A percentile compares a stretch with the other conserved stretches of the same genome.
phyloP scores from a whole-genome alignment of 1,140 invertebrate species.

The Tetragonula clypearis region DNA sequence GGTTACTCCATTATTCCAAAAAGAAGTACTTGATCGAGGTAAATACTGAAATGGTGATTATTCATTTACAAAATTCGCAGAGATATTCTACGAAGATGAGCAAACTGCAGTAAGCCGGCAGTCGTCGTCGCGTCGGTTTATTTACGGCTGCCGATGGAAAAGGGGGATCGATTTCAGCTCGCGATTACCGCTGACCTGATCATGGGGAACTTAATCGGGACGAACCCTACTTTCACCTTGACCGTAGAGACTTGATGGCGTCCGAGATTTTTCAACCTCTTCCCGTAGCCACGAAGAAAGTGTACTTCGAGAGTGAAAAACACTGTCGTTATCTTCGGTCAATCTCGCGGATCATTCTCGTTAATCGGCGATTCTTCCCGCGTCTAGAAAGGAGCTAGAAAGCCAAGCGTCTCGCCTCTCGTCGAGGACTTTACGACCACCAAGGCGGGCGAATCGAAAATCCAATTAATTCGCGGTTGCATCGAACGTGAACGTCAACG shows the following conservation, averaged over 20 bases:
- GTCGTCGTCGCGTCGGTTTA: background rate
- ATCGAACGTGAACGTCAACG: background rate
- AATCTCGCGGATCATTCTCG: background rate
- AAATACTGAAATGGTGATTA: too few species aligned
- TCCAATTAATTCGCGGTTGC: background rate
- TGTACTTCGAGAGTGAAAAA: background rate
- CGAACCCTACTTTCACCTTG: conserved; percentile 55
- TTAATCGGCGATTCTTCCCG: background rate
- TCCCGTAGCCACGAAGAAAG: background rate
- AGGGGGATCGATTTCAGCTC: background rate
- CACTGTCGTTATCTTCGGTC: background rate
- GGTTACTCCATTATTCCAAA: too few species aligned
- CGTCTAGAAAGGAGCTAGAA: background rate
- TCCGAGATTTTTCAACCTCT: background rate
- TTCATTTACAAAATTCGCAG: too few species aligned
- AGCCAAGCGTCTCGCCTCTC: background rate
- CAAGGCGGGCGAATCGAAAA: background rate
- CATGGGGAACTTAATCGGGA: conserved; percentile 26
- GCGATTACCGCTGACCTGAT: background rate
- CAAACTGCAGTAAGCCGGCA: too few species aligned
- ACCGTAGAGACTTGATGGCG: conserved; percentile 49
- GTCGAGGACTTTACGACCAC: background rate
- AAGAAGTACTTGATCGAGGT: too few species aligned
- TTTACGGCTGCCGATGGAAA: background rate
- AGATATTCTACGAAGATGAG: too few species aligned